Base-by-base conservation (phyloP, 2,797 vertebrate species). In the Esox masquinongy region DNA sequence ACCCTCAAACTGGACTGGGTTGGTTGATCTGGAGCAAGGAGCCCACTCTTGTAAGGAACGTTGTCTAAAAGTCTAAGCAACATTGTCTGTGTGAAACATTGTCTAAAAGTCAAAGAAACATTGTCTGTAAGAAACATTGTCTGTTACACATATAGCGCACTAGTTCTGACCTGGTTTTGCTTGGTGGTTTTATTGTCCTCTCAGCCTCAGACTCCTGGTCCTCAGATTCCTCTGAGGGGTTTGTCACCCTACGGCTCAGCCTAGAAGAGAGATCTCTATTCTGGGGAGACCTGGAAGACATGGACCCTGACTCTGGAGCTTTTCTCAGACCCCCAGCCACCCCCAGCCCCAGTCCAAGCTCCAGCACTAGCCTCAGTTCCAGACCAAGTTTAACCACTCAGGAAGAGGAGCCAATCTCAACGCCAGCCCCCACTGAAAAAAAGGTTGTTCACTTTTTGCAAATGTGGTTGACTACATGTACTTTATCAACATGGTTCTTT, bases 1-100 rank as follows among this genome's bases (percentile, higher is more conserved):
- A 15, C 78, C 82, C 11, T 87, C 87, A 5, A 94, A 92, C 85
- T 94, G 92, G 93, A 94, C 94, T 0, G 92, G 91, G 70, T n/a
- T 88, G 81, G 89, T 93, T 26, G 92, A 94, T 79, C 83, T 93
- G 0, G 89, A 92, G 43, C 88, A 88, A 56, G 91, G 92, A 34
- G 51, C 66, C 61, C 77, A 85, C 19, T n/a, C 79, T 51, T 81
- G 91, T 93, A 82, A 88, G 86, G 43, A 49, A 22, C 9, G 11
- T 22, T 11, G 24, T 14, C 56, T 17, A 17, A 5, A 51, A 1
- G 29, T 31, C 29, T 1, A 31, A 31, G 29, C 1, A 31, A 31
- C 29, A 31, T 31, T 31, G 29, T 31, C 29, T 31, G 3, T 31
- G 3, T 1, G 29, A 31, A 31, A 31, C 29, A 31, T 31, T 31